Base-by-base conservation (phyloP, 2,113 vertebrate genomes). In the Phasianus colchicus region DNA sequence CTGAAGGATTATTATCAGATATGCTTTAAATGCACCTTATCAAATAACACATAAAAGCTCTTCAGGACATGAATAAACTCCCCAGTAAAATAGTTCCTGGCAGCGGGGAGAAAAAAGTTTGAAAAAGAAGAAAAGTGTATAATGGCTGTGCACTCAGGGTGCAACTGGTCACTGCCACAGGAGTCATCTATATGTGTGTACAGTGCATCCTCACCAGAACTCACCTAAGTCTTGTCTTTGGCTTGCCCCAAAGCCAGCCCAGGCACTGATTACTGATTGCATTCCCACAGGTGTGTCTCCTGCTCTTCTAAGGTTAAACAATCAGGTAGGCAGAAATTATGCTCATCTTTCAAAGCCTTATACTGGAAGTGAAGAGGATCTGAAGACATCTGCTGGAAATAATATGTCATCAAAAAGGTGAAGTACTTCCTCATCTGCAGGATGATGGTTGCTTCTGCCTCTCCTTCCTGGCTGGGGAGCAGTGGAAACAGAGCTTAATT, bases 11-110 rank as follows among this genome's bases (percentile, higher is more conserved):
- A 29, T 66, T 81, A 77, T 88, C 66, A 83, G 40, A 57, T 45
- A 16, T 83, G 29, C 21, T 84, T 92, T 91, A 80, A 87, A 80
- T 80, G 18, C 11, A 73, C n/a, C 45, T 67, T 85, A 43, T 42
- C 25, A 60, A 64, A 40, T 85, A 80, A 48, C 4, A 40, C 42
- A n/a, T 85, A 43, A 69, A 88, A 89, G 9, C 21, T 87, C 45
- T 89, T 91, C 22, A 67, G 32, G 55, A 47, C n/a, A 50, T 38
- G 40, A 66, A 58, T 66, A 66, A 76, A 65, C 2, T 50, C 75
- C 58, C 29, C 60, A 20, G 9, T 66, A 21, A 40, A 54, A 6
- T 40, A 18, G 6, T 32, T 67, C 5, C 47, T 80, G 47, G 4
- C 36, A 70, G 4, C 11, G 21, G 14, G 38, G 8, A 88, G 25